Base-by-base conservation (phyloP, 2,797 vertebrate genomes). In the Micromesistius poutassou region DNA sequence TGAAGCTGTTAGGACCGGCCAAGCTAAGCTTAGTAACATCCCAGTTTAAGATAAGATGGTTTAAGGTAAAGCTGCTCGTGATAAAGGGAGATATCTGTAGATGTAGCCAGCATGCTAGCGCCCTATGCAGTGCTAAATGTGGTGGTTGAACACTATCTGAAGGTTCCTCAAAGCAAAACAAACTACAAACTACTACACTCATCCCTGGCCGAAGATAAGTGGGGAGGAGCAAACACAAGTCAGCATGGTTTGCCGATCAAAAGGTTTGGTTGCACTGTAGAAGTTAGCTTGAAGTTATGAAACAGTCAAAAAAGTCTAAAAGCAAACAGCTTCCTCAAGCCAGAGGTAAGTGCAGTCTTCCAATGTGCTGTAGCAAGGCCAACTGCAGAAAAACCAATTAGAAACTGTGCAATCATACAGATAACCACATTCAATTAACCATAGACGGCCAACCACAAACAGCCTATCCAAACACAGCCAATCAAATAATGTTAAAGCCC, bases 251-350 rank as follows among this genome's bases (percentile, higher is more conserved):
- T 82, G 86, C 87, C 80, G 89, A 87, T 87, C 79, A 81, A 75
- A 81, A 87, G 84, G 89, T 91, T 91, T 87, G 90, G 88, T 89
- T 93, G 89, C 87, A 91, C 90, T 85, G 90, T 83, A 90, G 86
- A 35, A 68, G 55, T 80, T 50, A 74, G 86, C 77, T 84, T 75
- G 46, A 85, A 84, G 79, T 82, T 84, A 93, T 87, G 79, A 91
- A 77, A 76, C 72, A 87, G 79, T 83, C 87, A 78, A 87, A 81
- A 77, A 30, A 82, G 81, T 75, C 82, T 85, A 80, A 85, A 66
- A 79, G 74, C 55, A 82, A 81, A 30, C 78, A 28, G 78, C 81
- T 90, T 92, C 86, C 89, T 91, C 84, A 92, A 93, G 91, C 89
- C 91, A 89, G 87, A 87, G 84, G 86, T 91, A 91, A 90, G 90